These are phyloP conservation scores for Pleuronectes platessa DNA, from an alignment of 2,113 vertebrate genomes.

Conservation along the genomic window DNA sequence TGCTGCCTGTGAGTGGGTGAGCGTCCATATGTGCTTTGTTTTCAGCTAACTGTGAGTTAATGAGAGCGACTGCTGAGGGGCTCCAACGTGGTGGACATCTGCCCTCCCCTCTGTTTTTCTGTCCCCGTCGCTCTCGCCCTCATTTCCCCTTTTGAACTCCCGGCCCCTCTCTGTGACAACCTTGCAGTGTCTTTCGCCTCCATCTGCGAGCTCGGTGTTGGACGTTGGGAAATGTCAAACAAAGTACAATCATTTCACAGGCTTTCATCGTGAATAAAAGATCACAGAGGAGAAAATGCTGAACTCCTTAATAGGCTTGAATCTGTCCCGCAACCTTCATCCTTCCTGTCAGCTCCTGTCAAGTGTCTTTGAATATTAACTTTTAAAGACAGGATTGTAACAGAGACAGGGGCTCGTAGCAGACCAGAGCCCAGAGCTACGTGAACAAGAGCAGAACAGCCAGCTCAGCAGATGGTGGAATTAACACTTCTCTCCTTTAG, in stretches of 20 bases:
- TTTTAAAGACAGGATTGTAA: not conserved
- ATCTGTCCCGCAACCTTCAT: slow-evolving; percentile 1
- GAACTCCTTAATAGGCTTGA: slow-evolving; percentile 12
- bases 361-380: not conserved
- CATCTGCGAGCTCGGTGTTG: slow-evolving; percentile 2
- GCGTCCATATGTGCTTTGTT: slow-evolving; percentile 12
- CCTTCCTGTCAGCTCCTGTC: not conserved
- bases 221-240: slow-evolving; percentile 1
- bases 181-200: slow-evolving; percentile 30
- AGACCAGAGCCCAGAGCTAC: not conserved
- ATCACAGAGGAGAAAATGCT: not conserved
- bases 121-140: not conserved
- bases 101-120: slow-evolving; percentile 10
- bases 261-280: not conserved
- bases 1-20: slow-evolving; percentile 4
- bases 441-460: not conserved
- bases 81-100: slow-evolving; percentile 41
- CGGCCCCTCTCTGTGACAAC: not conserved
- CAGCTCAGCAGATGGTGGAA: slow-evolving; percentile 1
- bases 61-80: slow-evolving; percentile 36
- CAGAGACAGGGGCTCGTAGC: not conserved
- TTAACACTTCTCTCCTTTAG: slow-evolving; percentile 8
- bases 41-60: slow-evolving; percentile 30
- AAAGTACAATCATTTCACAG: slow-evolving; percentile 11
- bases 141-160: slow-evolving; percentile 3